phyloP scores from a whole-genome alignment of 2,888 invertebrate species.

The Mythimna lalbum region DNA sequence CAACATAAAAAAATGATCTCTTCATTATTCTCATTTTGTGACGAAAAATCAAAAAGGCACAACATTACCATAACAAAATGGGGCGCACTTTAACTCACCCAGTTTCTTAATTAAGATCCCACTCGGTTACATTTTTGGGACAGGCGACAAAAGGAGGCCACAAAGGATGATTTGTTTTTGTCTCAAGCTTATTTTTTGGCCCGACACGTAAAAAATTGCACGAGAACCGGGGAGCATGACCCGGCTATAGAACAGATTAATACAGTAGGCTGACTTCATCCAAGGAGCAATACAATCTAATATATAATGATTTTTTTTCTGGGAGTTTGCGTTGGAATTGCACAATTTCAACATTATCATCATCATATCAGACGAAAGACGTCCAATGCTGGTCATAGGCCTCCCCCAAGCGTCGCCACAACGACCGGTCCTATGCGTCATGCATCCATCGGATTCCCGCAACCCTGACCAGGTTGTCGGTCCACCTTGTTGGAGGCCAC shows the following conservation, averaged over 20 bases:
- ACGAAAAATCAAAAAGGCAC: slow-evolving; percentile 54
- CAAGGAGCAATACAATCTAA: not conserved
- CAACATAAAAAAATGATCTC: slow-evolving; percentile 36
- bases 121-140: slow-evolving; percentile 69
- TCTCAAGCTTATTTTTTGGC: slow-evolving; percentile 62
- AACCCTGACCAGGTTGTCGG: no score
- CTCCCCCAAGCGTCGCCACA: no score
- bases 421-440: no score
- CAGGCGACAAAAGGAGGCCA: slow-evolving; percentile 67
- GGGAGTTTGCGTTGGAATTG: no score
- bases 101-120: slow-evolving; percentile 71
- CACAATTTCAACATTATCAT: no score
- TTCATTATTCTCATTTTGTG: slow-evolving; percentile 28
- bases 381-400: no score
- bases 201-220: slow-evolving; percentile 60
- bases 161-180: slow-evolving; percentile 76
- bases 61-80: slow-evolving; percentile 61
- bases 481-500: no score
- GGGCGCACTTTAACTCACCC: slow-evolving; percentile 57
- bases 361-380: no score
- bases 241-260: not conserved
- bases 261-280: slow-evolving; percentile 7
- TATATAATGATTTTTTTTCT: no score
- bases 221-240: slow-evolving; percentile 52
- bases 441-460: no score